Evolutionary conservation across 2,888 invertebrate genomes (phyloP), one percentile per base, ranked within the genome.

Genomic region (Gymnoscelis rufifasciata): DNA sequence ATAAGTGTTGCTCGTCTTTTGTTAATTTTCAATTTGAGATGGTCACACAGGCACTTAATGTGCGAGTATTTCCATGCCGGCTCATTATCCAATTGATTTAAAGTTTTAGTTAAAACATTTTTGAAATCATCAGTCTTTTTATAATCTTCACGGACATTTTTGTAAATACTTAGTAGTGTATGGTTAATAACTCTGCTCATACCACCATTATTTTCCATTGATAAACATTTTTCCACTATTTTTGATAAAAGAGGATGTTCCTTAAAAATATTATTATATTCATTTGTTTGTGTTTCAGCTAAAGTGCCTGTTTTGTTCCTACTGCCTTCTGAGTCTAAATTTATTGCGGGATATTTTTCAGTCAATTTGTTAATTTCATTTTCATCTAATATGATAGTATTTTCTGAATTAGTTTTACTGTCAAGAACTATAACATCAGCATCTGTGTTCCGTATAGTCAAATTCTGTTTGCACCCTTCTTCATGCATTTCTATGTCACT

Each of bases 31-130:
- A 48, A 37, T 41, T 68, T 71, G 7, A 82, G 47, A 1, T 56
- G 53, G 8, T 78, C 68, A 60, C 71, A 71, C 8, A 84, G 59
- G 3, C 60, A 52, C 54, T 71, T 75, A 0, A 84, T 48, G 46
- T 74, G 71, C 1, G 66, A 56, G 59, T 70, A 83, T 51, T 75
- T 83, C 11, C 55, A 57, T 4, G 46, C 4, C 0, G 82, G 81
- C 41, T 71, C 59, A 5, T 26, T 41, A 13, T 66, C 56, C 13
- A 84, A 38, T 0, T 53, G 42, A 7, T 26, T 45, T 5, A 67
- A 38, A 0, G 62, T 65, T 11, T 47, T 64, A 2, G 52, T 55
- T 12, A 83, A 29, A 3, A 70, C 11, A 15, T 46, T 62, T 28
- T 65, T 48, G 43, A 75, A 72, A 13, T 41, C 29, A 7, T 52